Percentiles rank a stretch among this genome's conserved stretches.
Conservation (phyloP, 2,113 vertebrate species). For the Oryzias curvinotus region DNA sequence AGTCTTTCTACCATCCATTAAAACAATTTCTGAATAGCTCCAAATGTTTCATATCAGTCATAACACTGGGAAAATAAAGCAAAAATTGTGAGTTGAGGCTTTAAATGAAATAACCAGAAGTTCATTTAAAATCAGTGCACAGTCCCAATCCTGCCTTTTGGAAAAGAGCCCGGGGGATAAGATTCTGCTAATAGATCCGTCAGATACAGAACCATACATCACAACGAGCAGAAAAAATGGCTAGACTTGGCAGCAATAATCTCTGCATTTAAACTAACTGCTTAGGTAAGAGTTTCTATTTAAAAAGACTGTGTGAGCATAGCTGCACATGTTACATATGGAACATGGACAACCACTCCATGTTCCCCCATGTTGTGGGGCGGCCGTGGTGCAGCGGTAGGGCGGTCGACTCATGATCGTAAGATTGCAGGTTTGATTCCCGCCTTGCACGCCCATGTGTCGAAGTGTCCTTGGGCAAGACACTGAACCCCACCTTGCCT, state of each 20-base stretch:
- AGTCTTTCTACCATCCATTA: conserved; percentile 4
- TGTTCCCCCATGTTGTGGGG: too few species aligned
- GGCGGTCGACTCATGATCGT: too few species aligned
- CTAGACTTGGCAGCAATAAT: conserved; percentile 32
- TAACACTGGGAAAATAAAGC: conserved; percentile 16
- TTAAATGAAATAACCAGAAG: conserved; percentile 27
- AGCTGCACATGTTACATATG: conserved; percentile 35
- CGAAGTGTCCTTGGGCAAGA: too few species aligned
- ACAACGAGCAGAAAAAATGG: conserved; percentile 13
- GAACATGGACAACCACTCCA: conserved; percentile 37
- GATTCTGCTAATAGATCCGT: conserved; percentile 22
- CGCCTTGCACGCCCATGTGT: too few species aligned
- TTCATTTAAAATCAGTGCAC: conserved; percentile 18
- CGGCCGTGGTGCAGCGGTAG: too few species aligned
- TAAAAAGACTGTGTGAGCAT: conserved; percentile 13
- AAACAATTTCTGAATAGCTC: conserved; percentile 14
- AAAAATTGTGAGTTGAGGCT: conserved; percentile 10
- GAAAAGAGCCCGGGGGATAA: conserved; percentile 23
- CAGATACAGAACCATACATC: conserved; percentile 43
- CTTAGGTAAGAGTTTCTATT: conserved; percentile 22
- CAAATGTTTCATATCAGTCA: conserved; percentile 24
- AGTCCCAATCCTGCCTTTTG: conserved; percentile 17
- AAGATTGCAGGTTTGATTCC: too few species aligned
- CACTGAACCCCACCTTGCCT: too few species aligned
- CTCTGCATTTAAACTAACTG: conserved; percentile 38